Conservation (phyloP, 2,797 vertebrate species). For the Pelochelys cantorii region DNA sequence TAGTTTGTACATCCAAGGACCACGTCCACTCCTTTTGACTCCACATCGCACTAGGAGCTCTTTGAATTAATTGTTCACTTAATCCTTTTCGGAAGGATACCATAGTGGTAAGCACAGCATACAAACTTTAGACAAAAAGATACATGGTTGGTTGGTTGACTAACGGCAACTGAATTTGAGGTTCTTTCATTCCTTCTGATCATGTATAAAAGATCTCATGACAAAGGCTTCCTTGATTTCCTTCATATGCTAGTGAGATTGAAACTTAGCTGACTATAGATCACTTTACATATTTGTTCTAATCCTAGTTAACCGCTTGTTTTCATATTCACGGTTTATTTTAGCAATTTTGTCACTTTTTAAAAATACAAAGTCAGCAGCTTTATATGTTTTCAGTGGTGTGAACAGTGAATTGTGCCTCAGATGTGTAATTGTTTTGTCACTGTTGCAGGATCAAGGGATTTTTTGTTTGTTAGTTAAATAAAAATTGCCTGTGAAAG, state of each 20-base stretch:
- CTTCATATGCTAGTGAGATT: no score
- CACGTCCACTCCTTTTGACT: not conserved
- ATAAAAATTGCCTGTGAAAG: conserved; percentile 77
- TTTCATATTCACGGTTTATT: not conserved
- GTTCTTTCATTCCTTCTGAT: no score
- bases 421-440: conserved; percentile 67
- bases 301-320: not conserved
- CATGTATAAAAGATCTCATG: no score
- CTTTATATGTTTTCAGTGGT: conserved; percentile 11
- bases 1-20: not conserved
- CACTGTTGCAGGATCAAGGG: conserved; percentile 11
- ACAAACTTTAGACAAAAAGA: no score
- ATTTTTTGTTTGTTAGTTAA: conserved; percentile 35
- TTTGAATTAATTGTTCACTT: not conserved
- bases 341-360: not conserved
- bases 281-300: not conserved
- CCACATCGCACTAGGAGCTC: fast-evolving
- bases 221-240: no score
- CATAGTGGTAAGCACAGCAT: no score
- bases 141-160: no score
- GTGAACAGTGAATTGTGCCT: conserved; percentile 49
- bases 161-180: no score
- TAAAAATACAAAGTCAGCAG: not conserved
- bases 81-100: not conserved
- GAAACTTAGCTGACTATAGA: not conserved